Evolutionary conservation across 2,797 vertebrate species (phyloP), one percentile per base, ranked within the genome.

Genomic region (Mus caroli): DNA sequence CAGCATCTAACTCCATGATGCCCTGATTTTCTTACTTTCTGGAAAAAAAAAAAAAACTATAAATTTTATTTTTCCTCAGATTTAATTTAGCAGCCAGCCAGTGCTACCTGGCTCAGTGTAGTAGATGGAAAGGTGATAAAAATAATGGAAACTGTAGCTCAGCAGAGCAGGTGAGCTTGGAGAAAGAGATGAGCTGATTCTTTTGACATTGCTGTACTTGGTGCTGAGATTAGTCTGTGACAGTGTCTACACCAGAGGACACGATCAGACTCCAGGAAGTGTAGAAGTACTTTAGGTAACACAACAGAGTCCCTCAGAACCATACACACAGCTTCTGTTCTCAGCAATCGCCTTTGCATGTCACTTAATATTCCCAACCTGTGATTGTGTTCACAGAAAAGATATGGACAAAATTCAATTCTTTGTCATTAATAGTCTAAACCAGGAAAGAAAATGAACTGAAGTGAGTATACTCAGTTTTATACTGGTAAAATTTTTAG

Each of bases 51-150:
- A 43, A 46, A 76, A 73, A 52, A 79, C 76, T 92, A 40, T 67
- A 89, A 90, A 89, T 40, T 13, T 82, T 69, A 75, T 76, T 85
- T 88, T 60, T 69, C 86, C 17, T 4, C 12, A 88, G 34, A 58
- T 91, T 88, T 92, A 79, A 76, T 89, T 88, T 71, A 90, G 64
- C 95, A 40, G n/a, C 17, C 37, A 86, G 60, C 26, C 86, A 91
- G 2, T 88, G 79, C 69, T 82, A 79, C 82, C 24, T 73, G n/a
- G 71, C 46, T 90, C 17, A 37, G 13, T 40, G 77, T 83, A 90
- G 60, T 9, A 91, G 46, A 67, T 88, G 34, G 89, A 31, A 84
- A 97, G 54, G 69, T 26, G 34, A 17, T 91, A 50, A 46, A 83
- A 80, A 40, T 88, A 28, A 56, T 88, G 52, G 69, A 28, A 75